Base-by-base conservation (phyloP, 1,140 invertebrate species). In the Bombus fervidus region DNA sequence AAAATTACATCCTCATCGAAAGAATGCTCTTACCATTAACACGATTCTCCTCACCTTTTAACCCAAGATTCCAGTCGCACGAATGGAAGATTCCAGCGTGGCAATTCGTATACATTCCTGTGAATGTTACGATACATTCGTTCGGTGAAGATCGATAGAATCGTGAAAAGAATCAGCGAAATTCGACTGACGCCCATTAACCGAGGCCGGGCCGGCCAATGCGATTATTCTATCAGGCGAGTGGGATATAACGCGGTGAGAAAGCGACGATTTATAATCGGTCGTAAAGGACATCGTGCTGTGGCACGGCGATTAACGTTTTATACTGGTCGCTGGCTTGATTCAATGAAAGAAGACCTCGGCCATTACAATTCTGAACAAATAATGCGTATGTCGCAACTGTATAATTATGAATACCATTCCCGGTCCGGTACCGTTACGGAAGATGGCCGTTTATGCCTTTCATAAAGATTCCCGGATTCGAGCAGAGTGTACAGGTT, bases 401-500 rank as follows among this genome's bases (percentile, higher is more conserved):
- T 92, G 83, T 90, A 92, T 93, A 93, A 93, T 93, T 93, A 91
- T 92, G 91, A 91, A 92, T 91, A 87, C 86, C 88, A 90, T 91
- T 92, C 91, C 89, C 89, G 89, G 86, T 18, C 59, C 81, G 87
- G 88, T 91, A 89, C 91, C 89, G 92, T 93, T 92, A 91, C 37
- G 73, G 77, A 83, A 83, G 86, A 90, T 86, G 90, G 83, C 62
- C 89, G 84, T 93, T 92, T 91, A 85, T 91, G 80, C 87, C 88
- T 91, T 91, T 91, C 87, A 89, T 84, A 92, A 92, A 93, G 89
- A 91, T 91, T 91, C 86, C 79, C n/a, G 86, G 86, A 90, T 93
- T 92, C 84, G 87, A 87, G 81, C 31, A 89, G 83, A 78, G 80
- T 12, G 12, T 62, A 57, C 47, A n/a, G 9, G 75, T 25, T 62